These are phyloP conservation scores for Ibidorhyncha struthersii DNA, from an alignment of 2,113 vertebrate genomes.

Conservation along the genomic window DNA sequence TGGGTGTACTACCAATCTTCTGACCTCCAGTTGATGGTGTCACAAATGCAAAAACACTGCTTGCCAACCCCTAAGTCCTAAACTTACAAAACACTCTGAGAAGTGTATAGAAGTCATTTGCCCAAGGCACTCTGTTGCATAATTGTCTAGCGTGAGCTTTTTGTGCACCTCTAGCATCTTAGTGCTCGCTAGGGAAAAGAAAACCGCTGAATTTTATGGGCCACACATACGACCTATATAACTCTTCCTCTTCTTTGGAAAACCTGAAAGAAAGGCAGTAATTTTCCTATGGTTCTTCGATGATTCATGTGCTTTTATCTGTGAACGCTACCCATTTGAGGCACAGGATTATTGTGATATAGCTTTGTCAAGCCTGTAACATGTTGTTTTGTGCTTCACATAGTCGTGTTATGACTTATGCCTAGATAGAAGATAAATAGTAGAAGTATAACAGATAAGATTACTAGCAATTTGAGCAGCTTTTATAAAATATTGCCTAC, in stretches of 20 bases:
- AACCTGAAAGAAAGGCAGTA: not conserved
- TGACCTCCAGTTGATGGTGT: not conserved
- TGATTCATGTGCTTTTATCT: not conserved
- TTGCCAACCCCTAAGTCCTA: not conserved
- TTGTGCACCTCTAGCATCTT: not conserved
- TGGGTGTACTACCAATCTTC: not conserved
- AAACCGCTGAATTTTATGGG: not conserved
- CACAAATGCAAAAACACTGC: not conserved
- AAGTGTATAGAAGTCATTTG: not conserved
- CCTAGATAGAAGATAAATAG: not conserved
- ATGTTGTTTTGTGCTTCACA: not conserved
- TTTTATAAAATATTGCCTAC: not conserved
- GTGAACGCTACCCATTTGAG: not conserved
- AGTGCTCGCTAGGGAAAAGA: not conserved
- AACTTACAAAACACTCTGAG: not conserved
- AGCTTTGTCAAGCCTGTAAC: not conserved
- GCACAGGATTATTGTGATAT: not conserved
- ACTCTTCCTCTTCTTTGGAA: not conserved
- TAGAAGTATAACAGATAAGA: not conserved
- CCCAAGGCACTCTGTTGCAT: not conserved
- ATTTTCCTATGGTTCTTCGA: not conserved
- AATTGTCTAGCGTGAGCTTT: not conserved
- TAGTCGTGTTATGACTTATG: not conserved
- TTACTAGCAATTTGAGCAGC: not conserved
- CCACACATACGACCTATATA: not conserved